Base-by-base conservation (phyloP, 2,797 vertebrate genomes). In the Lycodopsis pacificus region DNA sequence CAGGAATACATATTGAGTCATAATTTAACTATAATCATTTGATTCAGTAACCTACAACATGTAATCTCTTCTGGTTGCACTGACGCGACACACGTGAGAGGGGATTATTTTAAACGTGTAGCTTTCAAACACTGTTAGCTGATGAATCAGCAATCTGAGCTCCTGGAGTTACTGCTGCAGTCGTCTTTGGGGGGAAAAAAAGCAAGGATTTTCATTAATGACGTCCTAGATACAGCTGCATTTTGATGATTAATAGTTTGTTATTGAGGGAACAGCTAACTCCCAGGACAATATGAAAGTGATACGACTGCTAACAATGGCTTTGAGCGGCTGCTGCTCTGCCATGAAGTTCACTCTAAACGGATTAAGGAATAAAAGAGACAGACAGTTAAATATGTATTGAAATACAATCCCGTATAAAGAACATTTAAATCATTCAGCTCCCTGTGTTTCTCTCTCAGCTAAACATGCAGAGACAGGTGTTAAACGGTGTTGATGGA, bases 401-500 rank as follows among this genome's bases (percentile, higher is more conserved):
- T 54, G 69, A 79, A 80, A 81, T 61, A 62, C 5, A 59, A 32
- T 59, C 22, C 30, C 27, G 7, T 44, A 12, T 51, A 22, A 81
- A 79, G 56, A 51, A 49, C 46, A 77, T 81, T 80, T 54, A 73
- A 83, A 84, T 71, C 30, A 20, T 19, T 51, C 72, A 51, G 40
- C 73, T 87, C 30, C 17, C 49, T 9, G 61, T 84, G 75, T 76
- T 71, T 78, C 58, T 76, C 32, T 77, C 72, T 53, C 14, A 61
- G 70, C 73, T 82, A 54, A 85, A 91, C 88, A 15, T 92, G 91
- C 86, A 91, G 81, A 90, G 92, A 88, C 94, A 91, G 80, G 90
- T 86, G 86, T 84, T 86, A 85, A 88, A 88, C 80, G 84, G 79
- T 90, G 93, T 80, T 93, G 92, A 95, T 94, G 86, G 93, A 95